These are phyloP conservation scores for Xiphophorus maculatus DNA, from an alignment of 2,113 vertebrate genomes.

Conservation along the genomic window DNA sequence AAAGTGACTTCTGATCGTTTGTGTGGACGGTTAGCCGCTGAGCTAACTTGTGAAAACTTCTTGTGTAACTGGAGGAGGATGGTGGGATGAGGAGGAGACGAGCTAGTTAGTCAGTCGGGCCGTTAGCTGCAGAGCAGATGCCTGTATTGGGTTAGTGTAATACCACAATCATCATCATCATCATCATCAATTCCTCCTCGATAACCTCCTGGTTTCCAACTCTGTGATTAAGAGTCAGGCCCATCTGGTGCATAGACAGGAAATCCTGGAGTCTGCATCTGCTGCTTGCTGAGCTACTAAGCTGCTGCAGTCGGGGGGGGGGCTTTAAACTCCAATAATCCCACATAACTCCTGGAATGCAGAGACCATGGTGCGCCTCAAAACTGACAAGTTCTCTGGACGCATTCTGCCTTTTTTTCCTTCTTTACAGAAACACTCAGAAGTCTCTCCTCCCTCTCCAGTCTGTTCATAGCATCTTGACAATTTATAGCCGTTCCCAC, in stretches of 20 bases:
- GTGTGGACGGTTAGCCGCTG: slow-evolving; percentile 31
- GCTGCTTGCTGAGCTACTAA: slow-evolving; percentile 75
- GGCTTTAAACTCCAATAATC: slow-evolving; percentile 70
- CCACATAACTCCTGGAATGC: slow-evolving; percentile 77
- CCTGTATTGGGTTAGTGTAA: slow-evolving; percentile 72
- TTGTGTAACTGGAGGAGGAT: slow-evolving; percentile 58
- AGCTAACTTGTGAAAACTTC: slow-evolving; percentile 50
- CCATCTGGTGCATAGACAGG: slow-evolving; percentile 81
- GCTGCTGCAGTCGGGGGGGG: slow-evolving; percentile 62
- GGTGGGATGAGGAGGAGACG: slow-evolving; percentile 64
- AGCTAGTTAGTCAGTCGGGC: slow-evolving; percentile 57
- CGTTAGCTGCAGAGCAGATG: slow-evolving; percentile 71
- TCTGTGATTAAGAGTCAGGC: slow-evolving; percentile 78
- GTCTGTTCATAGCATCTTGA: slow-evolving; percentile 49
- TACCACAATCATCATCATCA: slow-evolving; percentile 78
- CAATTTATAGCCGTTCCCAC: slow-evolving; percentile 64
- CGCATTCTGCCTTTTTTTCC: slow-evolving; percentile 14
- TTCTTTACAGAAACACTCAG: slow-evolving; percentile 22
- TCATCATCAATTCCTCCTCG: slow-evolving; percentile 77
- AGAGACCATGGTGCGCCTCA: slow-evolving; percentile 58
- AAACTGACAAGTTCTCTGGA: slow-evolving; percentile 60
- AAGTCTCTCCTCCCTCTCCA: slow-evolving; percentile 31
- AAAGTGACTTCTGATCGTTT: not conserved
- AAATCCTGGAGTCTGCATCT: slow-evolving; percentile 81
- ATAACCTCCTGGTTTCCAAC: slow-evolving; percentile 77